Evolutionary conservation across 2,888 invertebrate species (phyloP).

Genomic region (Chloroclystis v-ata): DNA sequence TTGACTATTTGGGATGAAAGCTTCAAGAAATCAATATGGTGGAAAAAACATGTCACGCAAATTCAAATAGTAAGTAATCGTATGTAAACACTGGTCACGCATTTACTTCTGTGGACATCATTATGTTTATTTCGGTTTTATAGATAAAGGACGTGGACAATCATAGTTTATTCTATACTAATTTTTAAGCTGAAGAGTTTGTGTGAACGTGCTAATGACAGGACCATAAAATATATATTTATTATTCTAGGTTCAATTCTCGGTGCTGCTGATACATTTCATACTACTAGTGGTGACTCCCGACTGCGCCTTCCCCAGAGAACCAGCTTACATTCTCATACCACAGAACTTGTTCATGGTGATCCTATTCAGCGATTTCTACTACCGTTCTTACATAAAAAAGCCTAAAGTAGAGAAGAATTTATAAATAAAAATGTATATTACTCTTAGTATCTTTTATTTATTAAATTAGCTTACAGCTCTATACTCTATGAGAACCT

Average conservation of each 20-base stretch:
- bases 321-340: conserved; percentile 72
- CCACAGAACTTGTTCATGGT: conserved; percentile 83
- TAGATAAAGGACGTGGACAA: too few species aligned
- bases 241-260: conserved; percentile 81
- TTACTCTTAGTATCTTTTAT: not conserved
- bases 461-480: not conserved
- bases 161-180: too few species aligned
- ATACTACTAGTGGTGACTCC: conserved; percentile 49
- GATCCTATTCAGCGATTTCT: conserved; percentile 83
- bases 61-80: conserved; percentile 82
- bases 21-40: conserved; percentile 85
- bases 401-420: conserved; percentile 29
- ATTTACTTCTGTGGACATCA: too few species aligned
- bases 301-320: conserved; percentile 77
- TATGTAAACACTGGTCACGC: not conserved
- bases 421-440: conserved; percentile 5
- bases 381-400: conserved; percentile 78
- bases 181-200: too few species aligned
- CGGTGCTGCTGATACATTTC: conserved; percentile 77
- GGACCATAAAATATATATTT: too few species aligned
- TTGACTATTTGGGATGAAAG: conserved; percentile 84
- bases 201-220: too few species aligned
- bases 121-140: too few species aligned
- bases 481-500: not conserved
- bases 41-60: conserved; percentile 90